Percentiles rank a stretch among this genome's conserved stretches.
These are phyloP conservation scores for Sander vitreus DNA, from an alignment of 2,113 vertebrate genomes.

Conservation along the genomic window DNA sequence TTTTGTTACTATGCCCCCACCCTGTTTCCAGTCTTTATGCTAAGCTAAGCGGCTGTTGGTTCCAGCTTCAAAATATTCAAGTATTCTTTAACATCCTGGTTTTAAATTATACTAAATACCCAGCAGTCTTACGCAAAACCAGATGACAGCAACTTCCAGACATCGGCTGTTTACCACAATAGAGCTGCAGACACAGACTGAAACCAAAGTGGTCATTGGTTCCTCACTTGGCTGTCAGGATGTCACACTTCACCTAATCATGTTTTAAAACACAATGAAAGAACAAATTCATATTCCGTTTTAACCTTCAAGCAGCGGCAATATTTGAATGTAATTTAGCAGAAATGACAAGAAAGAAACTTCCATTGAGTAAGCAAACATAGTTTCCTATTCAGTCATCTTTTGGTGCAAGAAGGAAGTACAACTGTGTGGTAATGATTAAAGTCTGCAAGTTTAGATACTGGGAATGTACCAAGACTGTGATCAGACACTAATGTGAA, in stretches of 20 bases:
- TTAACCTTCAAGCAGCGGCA: background rate
- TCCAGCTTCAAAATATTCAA: no score
- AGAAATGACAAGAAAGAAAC: background rate
- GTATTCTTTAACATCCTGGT: background rate
- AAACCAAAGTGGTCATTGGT: background rate
- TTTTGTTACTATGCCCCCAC: no score
- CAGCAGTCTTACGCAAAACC: background rate
- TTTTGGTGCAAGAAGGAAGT: conserved; percentile 8
- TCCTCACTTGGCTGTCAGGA: background rate
- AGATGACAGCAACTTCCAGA: background rate
- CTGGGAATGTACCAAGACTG: background rate
- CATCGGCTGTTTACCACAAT: background rate
- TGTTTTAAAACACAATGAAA: background rate
- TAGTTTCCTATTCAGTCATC: background rate
- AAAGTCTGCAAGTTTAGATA: background rate
- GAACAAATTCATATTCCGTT: background rate
- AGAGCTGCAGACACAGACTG: background rate
- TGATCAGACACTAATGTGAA: background rate
- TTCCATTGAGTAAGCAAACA: background rate
- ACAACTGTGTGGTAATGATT: background rate
- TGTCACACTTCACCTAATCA: background rate
- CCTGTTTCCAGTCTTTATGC: background rate
- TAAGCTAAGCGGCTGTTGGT: background rate
- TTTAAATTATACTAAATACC: background rate
- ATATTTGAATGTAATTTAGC: background rate